Evolutionary conservation across 2,113 vertebrate genomes (phyloP), one percentile per base, ranked within the genome.

Genomic region (Apodemus speciosus): DNA sequence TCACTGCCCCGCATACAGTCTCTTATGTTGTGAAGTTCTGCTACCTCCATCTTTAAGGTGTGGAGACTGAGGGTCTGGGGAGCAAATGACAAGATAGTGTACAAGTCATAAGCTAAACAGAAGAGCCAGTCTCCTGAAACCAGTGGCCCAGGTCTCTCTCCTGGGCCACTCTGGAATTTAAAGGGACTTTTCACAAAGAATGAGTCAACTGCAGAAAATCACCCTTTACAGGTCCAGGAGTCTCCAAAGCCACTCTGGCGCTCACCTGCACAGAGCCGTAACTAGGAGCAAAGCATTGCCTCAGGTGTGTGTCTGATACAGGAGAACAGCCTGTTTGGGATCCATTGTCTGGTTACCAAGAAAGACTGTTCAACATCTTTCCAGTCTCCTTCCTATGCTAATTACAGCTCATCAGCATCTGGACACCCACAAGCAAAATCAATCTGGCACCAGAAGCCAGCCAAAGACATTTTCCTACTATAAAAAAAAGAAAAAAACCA

Each of bases 341-440:
- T 89, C 62, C 46, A 90, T 87, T 95, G 90, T 92, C 93, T 93
- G 92, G 89, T 75, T 94, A 95, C 80, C 60, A 53, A 72, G 77
- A 95, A 97, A 96, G 73, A 83, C 86, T 85, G 91, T 89, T 95
- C 92, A 83, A 93, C 89, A 92, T 94, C 95, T 90, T 95, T 95
- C 88, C 77, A 95, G 88, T 64, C 94, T 97, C 95, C 95, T 96
- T 87, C 92, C 83, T 90, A 95, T 94, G 94, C 95, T 96, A 96
- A 97, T 97, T 93, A 94, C 84, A 94, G 92, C 87, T 93, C 95
- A 95, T 96, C 94, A 92, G 91, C 94, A 95, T 95, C 86, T 97
- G 96, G 96, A 96, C 95, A 97, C 95, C 94, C 95, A 96, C 91
- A 95, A 97, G 95, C 96, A 94, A 96, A 97, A 96, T 96, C 93